Percentiles rank a stretch among this genome's conserved stretches.
Evolutionary conservation across 2,888 invertebrate genomes (phyloP).

Genomic region (Alcis repandata): DNA sequence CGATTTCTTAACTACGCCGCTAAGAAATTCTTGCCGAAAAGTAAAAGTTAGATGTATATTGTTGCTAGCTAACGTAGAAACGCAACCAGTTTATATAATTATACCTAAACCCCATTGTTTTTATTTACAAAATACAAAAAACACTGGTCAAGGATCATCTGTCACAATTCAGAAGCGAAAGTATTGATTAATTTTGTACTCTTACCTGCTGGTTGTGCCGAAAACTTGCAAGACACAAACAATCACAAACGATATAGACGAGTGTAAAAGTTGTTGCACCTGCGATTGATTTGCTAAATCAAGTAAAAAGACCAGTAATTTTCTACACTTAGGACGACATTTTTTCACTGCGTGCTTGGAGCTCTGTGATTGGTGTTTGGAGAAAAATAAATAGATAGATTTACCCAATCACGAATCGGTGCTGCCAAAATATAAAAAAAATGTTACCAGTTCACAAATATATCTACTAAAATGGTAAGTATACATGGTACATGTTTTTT

Average conservation of each 20-base stretch:
- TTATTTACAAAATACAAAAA: constrained; percentile 83
- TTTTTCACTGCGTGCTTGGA: constrained; percentile 77
- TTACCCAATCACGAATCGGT: constrained; percentile 56
- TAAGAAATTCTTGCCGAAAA: background rate
- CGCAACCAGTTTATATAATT: constrained; percentile 17
- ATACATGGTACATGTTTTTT: too few species aligned
- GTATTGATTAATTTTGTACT: constrained; percentile 51
- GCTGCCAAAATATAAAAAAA: constrained; percentile 38
- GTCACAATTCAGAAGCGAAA: constrained; percentile 69
- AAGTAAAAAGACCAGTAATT: constrained; percentile 55
- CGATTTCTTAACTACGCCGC: constrained; percentile 14
- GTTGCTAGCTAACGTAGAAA: constrained; percentile 5
- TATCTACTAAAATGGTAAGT: constrained; percentile 26
- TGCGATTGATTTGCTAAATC: constrained; percentile 58
- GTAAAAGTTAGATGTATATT: background rate
- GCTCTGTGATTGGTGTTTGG: constrained; percentile 66
- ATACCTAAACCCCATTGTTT: constrained; percentile 62
- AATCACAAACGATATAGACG: constrained; percentile 36
- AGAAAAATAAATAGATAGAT: constrained; percentile 43
- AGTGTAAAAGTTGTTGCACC: constrained; percentile 56
- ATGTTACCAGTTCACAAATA: constrained; percentile 42
- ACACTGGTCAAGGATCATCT: constrained; percentile 72
- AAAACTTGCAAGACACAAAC: constrained; percentile 41
- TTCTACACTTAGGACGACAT: constrained; percentile 76
- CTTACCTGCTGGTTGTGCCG: constrained; percentile 56